A percentile compares a stretch with the other conserved stretches of the same genome.
These are phyloP conservation scores for Neosalanx taihuensis DNA, from an alignment of 2,797 vertebrate genomes.

Conservation along the genomic window DNA sequence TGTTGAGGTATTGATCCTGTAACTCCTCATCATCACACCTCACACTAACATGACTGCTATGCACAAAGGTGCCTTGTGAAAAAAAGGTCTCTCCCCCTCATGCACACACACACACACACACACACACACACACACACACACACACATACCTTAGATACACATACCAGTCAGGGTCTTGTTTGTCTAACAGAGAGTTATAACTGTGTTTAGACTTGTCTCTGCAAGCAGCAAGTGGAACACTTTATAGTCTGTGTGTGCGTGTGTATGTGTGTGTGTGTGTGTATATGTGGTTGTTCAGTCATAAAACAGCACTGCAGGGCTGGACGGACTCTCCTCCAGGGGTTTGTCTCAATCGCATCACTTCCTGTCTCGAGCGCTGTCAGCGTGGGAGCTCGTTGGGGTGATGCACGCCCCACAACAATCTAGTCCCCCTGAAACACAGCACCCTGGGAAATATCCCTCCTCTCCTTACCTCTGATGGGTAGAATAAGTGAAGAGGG, in stretches of 20 bases:
- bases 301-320: constrained; percentile 39
- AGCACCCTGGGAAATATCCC: constrained; percentile 72
- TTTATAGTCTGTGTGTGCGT: constrained; percentile 6
- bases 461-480: constrained; percentile 50
- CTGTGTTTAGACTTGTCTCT: constrained; percentile 30
- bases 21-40: too few relatives aligned
- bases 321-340: constrained; percentile 31
- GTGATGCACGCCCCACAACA: constrained; percentile 53
- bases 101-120: constrained; percentile 2
- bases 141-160: background rate
- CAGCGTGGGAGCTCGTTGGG: constrained; percentile 7
- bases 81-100: background rate
- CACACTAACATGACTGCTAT: too few relatives aligned
- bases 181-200: constrained; percentile 31
- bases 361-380: constrained; percentile 28
- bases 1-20: too few relatives aligned
- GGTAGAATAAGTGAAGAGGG: background rate
- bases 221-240: background rate
- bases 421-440: constrained; percentile 72
- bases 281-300: constrained; percentile 15
- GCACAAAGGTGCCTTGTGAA: too few relatives aligned
- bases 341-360: constrained; percentile 24
- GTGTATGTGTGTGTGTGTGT: background rate
- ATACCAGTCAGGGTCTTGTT: constrained; percentile 19
- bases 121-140: constrained; percentile 10